Percentiles rank a stretch among this genome's conserved stretches.
These are phyloP conservation scores for Phyllostomus discolor DNA, from an alignment of 2,113 vertebrate genomes.

Conservation along the genomic window DNA sequence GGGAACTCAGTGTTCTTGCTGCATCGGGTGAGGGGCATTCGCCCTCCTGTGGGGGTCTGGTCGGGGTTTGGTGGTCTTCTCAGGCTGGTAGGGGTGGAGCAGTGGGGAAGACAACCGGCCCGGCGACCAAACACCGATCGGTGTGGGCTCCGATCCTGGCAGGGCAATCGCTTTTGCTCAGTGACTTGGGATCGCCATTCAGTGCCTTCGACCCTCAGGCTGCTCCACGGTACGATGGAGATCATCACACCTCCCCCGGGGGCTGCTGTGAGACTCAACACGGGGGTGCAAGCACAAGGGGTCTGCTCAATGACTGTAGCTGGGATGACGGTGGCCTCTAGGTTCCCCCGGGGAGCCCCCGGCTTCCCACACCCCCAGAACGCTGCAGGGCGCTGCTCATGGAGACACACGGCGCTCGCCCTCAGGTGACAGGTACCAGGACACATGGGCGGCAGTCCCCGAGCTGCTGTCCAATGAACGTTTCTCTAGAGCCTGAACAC, in stretches of 20 bases:
- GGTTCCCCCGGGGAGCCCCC: not conserved
- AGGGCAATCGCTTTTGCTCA: not conserved
- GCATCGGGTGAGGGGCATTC: not conserved
- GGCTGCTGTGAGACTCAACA: not conserved
- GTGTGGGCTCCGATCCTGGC: not conserved
- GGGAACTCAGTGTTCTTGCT: not conserved
- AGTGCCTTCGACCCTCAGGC: not conserved
- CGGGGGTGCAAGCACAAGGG: fast-evolving
- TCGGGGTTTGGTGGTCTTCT: not conserved
- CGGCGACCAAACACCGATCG: fast-evolving
- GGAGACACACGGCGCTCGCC: not conserved
- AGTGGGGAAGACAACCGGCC: not conserved
- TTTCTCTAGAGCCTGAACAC: not conserved
- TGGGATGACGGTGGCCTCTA: not conserved
- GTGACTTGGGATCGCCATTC: not conserved
- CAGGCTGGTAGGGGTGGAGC: not conserved
- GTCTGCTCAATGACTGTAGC: not conserved
- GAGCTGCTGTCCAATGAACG: not conserved
- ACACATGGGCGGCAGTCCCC: fast-evolving
- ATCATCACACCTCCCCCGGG: fast-evolving
- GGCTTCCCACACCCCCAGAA: not conserved
- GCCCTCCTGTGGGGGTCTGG: fast-evolving
- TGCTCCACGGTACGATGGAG: not conserved
- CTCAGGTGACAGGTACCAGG: too few relatives aligned
- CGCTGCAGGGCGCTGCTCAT: fast-evolving